phyloP scores from a whole-genome alignment of 2,888 invertebrate genomes.

The Sinohyriopsis cumingii region DNA sequence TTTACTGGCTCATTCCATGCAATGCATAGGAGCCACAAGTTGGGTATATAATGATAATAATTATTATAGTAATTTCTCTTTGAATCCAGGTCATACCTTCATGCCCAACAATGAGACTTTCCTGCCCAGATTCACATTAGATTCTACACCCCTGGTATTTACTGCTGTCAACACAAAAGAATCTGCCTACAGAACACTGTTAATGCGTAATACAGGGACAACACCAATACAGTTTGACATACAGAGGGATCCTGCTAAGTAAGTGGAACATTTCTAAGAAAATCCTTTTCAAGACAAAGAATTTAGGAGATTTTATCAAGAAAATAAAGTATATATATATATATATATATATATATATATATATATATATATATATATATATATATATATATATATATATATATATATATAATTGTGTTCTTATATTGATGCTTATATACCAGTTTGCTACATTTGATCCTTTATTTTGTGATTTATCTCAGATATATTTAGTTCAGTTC shows the following conservation, averaged over 20 bases:
- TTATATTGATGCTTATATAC: too few species aligned
- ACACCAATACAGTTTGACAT: conserved; percentile 68
- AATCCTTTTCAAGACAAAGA: background rate
- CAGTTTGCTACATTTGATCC: too few species aligned
- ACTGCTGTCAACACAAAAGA: conserved; percentile 67
- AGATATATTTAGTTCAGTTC: too few species aligned
- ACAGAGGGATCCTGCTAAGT: conserved; percentile 59
- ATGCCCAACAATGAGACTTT: conserved; percentile 68
- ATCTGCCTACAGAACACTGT: conserved; percentile 63
- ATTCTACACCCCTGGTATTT: conserved; percentile 60
- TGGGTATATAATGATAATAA: too few species aligned
- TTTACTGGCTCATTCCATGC: too few species aligned
- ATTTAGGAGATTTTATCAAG: background rate
- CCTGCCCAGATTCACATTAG: conserved; percentile 62
- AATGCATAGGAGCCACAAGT: too few species aligned
- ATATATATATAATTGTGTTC: too few species aligned
- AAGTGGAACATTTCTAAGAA: conserved; percentile 11
- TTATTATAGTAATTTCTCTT: background rate
- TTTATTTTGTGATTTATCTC: too few species aligned
- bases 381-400: too few species aligned
- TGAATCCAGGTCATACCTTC: conserved; percentile 68
- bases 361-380: too few species aligned
- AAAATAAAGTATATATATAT: background rate
- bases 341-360: too few species aligned
- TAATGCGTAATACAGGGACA: conserved; percentile 62